Evolutionary conservation across 1,140 invertebrate species (phyloP), one percentile per base, ranked within the genome.

Genomic region (Penaeus vannamei): DNA sequence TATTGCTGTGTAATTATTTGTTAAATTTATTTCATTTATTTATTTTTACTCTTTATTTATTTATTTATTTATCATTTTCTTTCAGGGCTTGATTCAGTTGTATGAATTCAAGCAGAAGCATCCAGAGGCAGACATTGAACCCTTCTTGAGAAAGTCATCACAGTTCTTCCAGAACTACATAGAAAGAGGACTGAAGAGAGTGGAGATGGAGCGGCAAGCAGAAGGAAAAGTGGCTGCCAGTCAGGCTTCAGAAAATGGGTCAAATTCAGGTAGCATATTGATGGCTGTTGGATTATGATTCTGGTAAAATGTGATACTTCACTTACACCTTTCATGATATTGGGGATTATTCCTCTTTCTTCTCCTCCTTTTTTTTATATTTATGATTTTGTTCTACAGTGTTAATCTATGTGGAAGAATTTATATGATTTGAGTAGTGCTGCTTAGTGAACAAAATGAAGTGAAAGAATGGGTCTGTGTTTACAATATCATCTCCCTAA

Each of bases 141-240:
- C 97, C 59, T 98, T 97, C 93, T 94, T 99, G 92, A 95, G 96
- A 91, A 97, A 97, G 91, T 96, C 97, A 1, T 98, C 97, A 77
- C 96, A 96, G 92, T 97, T 96, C 93, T 98, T 99, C 94, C 97
- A 98, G 93, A 96, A 97, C 91, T 99, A 97, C 92, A 97, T 99
- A 91, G 96, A 97, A 92, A 95, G 96, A 87, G 97, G 97, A 8
- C 94, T 99, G 62, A 95, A 95, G 84, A 95, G 96, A 87, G 97
- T 98, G 64, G 97, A 96, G 87, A 90, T 91, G 66, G 94, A 94
- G 86, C 92, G 93, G 77, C 91, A 89, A 76, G 83, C 81, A 61
- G 90, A 90, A 69, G 76, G 81, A 20, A 90, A 88, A 62, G 29
- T 85, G 61, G 42, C 82, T 5, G 66, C 90, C 22, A 88, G 46